phyloP scores from a whole-genome alignment of 1,140 invertebrate genomes.

The Euwallacea similis region DNA sequence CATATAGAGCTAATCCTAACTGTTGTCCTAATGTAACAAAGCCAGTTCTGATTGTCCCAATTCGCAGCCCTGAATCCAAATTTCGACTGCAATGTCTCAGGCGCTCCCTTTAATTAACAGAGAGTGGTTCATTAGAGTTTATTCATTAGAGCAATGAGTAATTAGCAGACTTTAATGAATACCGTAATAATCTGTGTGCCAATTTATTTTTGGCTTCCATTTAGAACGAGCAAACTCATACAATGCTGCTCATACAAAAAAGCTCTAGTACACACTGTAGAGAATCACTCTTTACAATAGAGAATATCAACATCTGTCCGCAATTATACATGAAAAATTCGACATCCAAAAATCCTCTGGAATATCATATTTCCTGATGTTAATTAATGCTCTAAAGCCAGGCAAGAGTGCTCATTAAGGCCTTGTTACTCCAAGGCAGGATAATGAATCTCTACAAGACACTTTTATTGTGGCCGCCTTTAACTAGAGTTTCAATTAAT shows the following conservation, averaged over 20 bases:
- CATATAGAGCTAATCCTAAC: too few relatives aligned
- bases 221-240: too few relatives aligned
- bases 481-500: slow-evolving; percentile 53
- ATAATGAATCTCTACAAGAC: slow-evolving; percentile 53
- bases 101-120: slow-evolving; percentile 75
- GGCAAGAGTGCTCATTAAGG: slow-evolving; percentile 53
- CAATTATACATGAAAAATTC: too few relatives aligned
- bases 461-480: slow-evolving; percentile 51
- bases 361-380: slow-evolving; percentile 50
- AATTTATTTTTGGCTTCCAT: too few relatives aligned
- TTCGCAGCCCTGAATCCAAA: background rate
- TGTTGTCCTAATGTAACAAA: too few relatives aligned
- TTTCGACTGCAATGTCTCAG: slow-evolving; percentile 33
- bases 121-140: slow-evolving; percentile 85
- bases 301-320: too few relatives aligned
- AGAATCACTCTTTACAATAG: background rate
- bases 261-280: too few relatives aligned
- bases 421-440: slow-evolving; percentile 51
- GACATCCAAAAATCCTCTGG: background rate
- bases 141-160: slow-evolving; percentile 85
- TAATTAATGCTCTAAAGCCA: slow-evolving; percentile 52
- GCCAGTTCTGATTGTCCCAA: background rate
- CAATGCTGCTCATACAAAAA: too few relatives aligned
- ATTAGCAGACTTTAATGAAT: slow-evolving; percentile 82
- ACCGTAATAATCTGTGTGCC: slow-evolving; percentile 55